phyloP scores from a whole-genome alignment of 2,113 vertebrate genomes.

The Pipa parva region DNA sequence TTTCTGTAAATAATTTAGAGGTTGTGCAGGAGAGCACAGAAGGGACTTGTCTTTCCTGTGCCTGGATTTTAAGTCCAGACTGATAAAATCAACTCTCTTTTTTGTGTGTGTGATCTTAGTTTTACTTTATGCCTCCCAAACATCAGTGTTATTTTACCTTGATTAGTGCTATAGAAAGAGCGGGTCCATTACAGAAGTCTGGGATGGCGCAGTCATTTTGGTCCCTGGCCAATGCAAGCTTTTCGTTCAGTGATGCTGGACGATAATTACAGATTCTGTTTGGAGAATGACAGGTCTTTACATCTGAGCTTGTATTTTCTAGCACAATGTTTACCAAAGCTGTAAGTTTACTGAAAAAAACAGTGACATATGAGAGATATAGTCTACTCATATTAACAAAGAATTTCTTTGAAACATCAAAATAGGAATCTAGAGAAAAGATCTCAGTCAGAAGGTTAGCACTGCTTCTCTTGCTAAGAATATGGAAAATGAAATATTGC shows the following conservation, averaged over 20 bases:
- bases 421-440: slow-evolving; percentile 1
- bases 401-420: slow-evolving; percentile 14
- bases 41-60: neutral
- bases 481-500: neutral
- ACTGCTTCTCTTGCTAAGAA: neutral
- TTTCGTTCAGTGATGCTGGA: slow-evolving; percentile 37
- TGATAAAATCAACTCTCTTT: neutral
- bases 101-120: neutral
- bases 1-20: too few relatives aligned
- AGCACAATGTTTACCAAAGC: slow-evolving; percentile 27
- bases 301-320: slow-evolving; percentile 15
- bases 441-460: slow-evolving; percentile 12
- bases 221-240: slow-evolving; percentile 32
- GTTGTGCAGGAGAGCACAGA: too few relatives aligned
- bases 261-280: slow-evolving; percentile 37
- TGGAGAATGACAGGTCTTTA: slow-evolving; percentile 24
- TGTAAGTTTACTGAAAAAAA: slow-evolving; percentile 38
- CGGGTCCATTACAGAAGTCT: slow-evolving; percentile 30
- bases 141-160: slow-evolving; percentile 18
- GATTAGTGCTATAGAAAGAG: neutral
- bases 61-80: neutral
- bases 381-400: slow-evolving; percentile 30
- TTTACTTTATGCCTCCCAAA: neutral
- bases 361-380: slow-evolving; percentile 3
- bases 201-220: slow-evolving; percentile 22